Conservation (phyloP, 2,797 vertebrate genomes). For the Scolopax bukidnonensis region DNA sequence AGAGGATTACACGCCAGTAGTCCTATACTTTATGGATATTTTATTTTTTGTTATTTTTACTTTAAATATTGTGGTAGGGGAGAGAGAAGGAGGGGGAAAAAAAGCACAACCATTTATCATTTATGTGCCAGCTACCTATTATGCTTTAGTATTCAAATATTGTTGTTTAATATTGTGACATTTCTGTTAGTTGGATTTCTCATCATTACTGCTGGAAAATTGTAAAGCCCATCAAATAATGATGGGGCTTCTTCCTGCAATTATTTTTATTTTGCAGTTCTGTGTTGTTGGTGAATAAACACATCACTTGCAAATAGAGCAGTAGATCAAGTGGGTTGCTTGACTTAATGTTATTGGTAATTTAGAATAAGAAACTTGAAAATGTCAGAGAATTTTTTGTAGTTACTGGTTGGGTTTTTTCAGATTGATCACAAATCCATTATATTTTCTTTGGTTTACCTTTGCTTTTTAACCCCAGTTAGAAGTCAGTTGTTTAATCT, state of each 20-base stretch:
- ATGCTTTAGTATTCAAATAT: neutral
- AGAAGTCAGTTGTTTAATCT: neutral
- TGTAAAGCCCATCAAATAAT: neutral
- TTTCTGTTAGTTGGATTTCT: neutral
- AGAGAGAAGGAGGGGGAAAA: neutral
- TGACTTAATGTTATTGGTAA: neutral
- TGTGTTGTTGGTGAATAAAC: neutral
- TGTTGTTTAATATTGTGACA: neutral
- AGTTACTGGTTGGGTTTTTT: neutral
- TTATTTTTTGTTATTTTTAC: neutral
- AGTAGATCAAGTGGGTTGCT: neutral
- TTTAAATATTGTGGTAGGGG: neutral
- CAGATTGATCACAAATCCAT: neutral
- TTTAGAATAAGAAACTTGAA: neutral
- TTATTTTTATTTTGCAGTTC: neutral
- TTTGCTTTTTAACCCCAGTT: neutral
- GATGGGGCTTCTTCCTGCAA: neutral
- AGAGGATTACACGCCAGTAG: neutral
- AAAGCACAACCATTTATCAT: neutral
- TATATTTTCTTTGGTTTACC: neutral
- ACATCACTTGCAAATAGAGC: neutral
- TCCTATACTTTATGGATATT: neutral
- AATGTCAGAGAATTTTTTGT: neutral
- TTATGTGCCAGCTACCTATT: neutral
- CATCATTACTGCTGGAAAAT: neutral